A percentile compares a stretch with the other conserved stretches of the same genome.
Evolutionary conservation across 1,140 invertebrate genomes (phyloP).

Genomic region (Latrodectus geometricus): DNA sequence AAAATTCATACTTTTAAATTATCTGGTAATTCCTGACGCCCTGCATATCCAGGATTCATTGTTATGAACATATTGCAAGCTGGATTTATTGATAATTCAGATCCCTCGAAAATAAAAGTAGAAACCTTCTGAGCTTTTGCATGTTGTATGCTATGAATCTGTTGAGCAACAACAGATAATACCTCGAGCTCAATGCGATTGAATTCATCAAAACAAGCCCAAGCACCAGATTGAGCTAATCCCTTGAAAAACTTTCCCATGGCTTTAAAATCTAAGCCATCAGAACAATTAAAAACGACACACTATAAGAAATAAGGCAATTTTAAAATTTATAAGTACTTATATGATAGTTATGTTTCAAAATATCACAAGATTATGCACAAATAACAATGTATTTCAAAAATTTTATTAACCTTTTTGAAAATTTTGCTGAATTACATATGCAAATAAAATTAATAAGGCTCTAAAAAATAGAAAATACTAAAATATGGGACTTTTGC

Average conservation of each 20-base stretch:
- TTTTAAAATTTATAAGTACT: not conserved
- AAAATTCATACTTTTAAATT: constrained; percentile 70
- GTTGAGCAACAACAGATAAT: constrained; percentile 90
- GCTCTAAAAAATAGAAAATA: no score
- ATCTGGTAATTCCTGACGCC: constrained; percentile 72
- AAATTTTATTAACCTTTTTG: no score
- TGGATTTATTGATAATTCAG: constrained; percentile 88
- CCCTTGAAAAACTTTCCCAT: constrained; percentile 77
- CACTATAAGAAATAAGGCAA: constrained; percentile 75
- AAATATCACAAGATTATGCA: no score
- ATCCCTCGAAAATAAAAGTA: constrained; percentile 92
- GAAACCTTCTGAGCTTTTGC: constrained; percentile 83
- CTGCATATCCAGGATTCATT: constrained; percentile 89
- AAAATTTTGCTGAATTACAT: no score
- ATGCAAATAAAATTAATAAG: no score
- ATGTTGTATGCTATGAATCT: constrained; percentile 86
- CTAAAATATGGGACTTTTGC: no score
- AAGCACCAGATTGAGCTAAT: constrained; percentile 92
- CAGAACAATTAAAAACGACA: constrained; percentile 95
- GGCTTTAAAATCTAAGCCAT: constrained; percentile 85
- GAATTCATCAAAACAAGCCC: constrained; percentile 98
- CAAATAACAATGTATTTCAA: no score
- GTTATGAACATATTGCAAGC: constrained; percentile 94
- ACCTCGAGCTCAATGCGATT: constrained; percentile 94
- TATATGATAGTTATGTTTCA: no score